Evolutionary conservation across 1,140 invertebrate species (phyloP).

Genomic region (Chironomus tepperi): DNA sequence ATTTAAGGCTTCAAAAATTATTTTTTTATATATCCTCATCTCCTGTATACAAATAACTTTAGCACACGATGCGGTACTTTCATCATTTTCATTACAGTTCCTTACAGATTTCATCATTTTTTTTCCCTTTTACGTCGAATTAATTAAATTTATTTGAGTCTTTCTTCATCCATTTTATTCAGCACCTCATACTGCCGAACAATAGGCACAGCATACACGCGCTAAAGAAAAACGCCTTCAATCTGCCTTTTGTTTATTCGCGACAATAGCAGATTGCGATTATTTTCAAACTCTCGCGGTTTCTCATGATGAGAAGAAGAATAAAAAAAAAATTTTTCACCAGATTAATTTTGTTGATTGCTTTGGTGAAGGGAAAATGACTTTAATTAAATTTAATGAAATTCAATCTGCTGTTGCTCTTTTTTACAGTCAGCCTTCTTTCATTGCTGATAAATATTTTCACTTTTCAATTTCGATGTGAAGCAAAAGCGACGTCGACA

Average conservation of each 20-base stretch:
- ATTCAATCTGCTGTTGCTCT: neutral
- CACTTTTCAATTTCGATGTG: no score
- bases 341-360: neutral
- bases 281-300: neutral
- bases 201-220: no score
- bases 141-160: neutral
- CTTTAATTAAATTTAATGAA: neutral
- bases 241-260: neutral
- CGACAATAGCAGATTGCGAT: neutral
- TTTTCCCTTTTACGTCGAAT: neutral
- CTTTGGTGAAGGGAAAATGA: neutral
- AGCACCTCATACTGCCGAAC: no score
- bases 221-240: neutral
- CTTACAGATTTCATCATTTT: neutral
- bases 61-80: neutral
- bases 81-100: neutral
- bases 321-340: neutral
- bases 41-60: no score
- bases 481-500: no score
- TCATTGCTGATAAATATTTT: no score
- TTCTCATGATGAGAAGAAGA: neutral
- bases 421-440: no score
- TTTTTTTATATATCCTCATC: no score
- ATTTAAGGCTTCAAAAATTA: neutral
- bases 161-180: neutral